Percentiles rank a stretch among this genome's conserved stretches.
These are phyloP conservation scores for Amphiprion percula DNA, from an alignment of 2,113 vertebrate species.

Conservation along the genomic window DNA sequence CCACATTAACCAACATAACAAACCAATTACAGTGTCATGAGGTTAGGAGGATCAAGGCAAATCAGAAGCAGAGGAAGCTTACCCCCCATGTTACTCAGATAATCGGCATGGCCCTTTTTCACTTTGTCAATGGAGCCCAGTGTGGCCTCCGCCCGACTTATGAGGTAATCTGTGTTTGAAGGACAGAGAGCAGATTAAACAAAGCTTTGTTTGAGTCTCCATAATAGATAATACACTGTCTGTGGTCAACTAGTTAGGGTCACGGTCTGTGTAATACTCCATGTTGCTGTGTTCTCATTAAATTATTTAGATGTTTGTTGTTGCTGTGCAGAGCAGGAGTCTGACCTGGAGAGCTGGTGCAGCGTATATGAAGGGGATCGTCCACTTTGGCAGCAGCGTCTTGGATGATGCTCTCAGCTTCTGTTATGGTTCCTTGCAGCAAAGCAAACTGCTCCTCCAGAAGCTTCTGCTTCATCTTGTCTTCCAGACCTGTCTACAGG, in stretches of 20 bases:
- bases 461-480: conserved; percentile 89
- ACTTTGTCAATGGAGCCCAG: conserved; percentile 87
- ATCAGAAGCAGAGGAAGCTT: conserved; percentile 29
- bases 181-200: conserved; percentile 26
- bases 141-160: conserved; percentile 90
- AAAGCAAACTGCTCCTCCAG: conserved; percentile 92
- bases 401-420: conserved; percentile 90
- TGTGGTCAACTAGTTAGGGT: background rate
- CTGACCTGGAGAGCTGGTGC: conserved; percentile 95
- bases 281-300: background rate
- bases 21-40: background rate
- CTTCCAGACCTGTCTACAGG: conserved; percentile 87
- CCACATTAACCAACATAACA: conserved; percentile 17
- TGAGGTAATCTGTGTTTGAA: conserved; percentile 90
- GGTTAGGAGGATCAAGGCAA: conserved; percentile 20
- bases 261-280: background rate
- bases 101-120: conserved; percentile 89
- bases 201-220: background rate
- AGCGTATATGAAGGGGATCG: conserved; percentile 93
- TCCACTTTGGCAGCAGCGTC: conserved; percentile 92
- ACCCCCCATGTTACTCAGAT: conserved; percentile 89
- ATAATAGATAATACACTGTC: too few species aligned
- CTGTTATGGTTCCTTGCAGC: conserved; percentile 87
- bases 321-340: background rate
- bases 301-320: background rate